Percentiles rank a stretch among this genome's conserved stretches.
Evolutionary conservation across 2,113 vertebrate species (phyloP).

Genomic region (Sceloporus tristichus): DNA sequence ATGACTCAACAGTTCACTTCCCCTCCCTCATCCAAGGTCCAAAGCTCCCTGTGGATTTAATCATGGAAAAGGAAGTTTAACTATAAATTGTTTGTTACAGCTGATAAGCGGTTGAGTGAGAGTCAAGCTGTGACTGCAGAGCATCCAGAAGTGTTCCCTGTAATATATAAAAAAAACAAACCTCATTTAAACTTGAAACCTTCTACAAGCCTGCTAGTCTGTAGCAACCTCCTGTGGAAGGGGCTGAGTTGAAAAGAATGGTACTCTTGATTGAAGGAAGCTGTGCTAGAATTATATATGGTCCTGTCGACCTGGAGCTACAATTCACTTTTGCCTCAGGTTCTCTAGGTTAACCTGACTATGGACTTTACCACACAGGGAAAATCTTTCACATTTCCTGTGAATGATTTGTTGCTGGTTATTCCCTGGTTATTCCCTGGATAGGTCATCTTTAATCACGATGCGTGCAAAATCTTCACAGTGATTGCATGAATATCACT

Average conservation of each 20-base stretch:
- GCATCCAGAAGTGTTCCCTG: constrained; percentile 33
- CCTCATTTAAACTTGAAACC: constrained; percentile 54
- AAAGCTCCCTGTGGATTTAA: constrained; percentile 24
- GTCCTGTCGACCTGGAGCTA: constrained; percentile 22
- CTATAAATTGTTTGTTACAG: constrained; percentile 48
- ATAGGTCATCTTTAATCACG: too few relatives aligned
- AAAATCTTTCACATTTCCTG: too few relatives aligned
- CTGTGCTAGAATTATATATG: constrained; percentile 9
- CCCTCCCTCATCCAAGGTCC: background rate
- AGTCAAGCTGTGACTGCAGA: constrained; percentile 42
- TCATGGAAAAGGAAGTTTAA: constrained; percentile 16
- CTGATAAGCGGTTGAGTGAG: constrained; percentile 48
- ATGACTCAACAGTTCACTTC: constrained; percentile 4
- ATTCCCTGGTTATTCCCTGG: too few relatives aligned
- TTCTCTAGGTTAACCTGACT: background rate
- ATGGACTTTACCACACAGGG: too few relatives aligned
- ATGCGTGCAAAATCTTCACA: too few relatives aligned
- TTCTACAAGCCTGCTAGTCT: constrained; percentile 7
- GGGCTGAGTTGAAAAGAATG: background rate
- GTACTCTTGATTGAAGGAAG: constrained; percentile 28
- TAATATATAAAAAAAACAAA: constrained; percentile 11
- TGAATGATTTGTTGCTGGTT: too few relatives aligned
- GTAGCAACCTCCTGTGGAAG: constrained; percentile 33
- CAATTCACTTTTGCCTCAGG: constrained; percentile 21
- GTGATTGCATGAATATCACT: too few relatives aligned